These are phyloP conservation scores for Numenius arquata DNA, from an alignment of 2,113 vertebrate genomes.

Conservation along the genomic window DNA sequence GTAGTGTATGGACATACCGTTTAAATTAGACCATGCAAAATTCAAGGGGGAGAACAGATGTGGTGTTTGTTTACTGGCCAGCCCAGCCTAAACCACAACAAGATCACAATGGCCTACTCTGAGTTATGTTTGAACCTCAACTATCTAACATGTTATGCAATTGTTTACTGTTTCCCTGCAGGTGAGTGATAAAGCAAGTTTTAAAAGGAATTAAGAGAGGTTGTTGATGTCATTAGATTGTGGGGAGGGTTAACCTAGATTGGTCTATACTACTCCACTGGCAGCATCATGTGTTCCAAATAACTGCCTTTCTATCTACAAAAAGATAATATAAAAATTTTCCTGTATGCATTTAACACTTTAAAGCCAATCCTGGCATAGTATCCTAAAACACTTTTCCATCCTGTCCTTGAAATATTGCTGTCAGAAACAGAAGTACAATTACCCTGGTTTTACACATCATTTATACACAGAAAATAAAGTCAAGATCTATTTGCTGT, in stretches of 20 bases:
- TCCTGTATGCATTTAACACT: background rate
- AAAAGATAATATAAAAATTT: background rate
- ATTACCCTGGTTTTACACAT: background rate
- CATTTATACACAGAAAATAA: background rate
- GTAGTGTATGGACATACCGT: background rate
- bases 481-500: background rate
- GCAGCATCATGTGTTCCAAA: background rate
- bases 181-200: background rate
- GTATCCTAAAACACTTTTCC: background rate
- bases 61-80: background rate
- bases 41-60: background rate
- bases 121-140: background rate
- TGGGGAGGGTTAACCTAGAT: background rate
- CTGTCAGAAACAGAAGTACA: background rate
- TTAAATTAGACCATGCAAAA: background rate
- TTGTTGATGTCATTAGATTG: background rate
- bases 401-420: background rate
- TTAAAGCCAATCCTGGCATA: background rate
- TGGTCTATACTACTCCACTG: background rate
- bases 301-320: background rate
- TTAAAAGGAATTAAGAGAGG: background rate
- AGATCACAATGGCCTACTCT: background rate
- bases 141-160: background rate
- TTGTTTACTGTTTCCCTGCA: conserved; percentile 7
- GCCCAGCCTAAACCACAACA: background rate